phyloP scores from a whole-genome alignment of 2,797 vertebrate species.

The Bradypodion ventrale region DNA sequence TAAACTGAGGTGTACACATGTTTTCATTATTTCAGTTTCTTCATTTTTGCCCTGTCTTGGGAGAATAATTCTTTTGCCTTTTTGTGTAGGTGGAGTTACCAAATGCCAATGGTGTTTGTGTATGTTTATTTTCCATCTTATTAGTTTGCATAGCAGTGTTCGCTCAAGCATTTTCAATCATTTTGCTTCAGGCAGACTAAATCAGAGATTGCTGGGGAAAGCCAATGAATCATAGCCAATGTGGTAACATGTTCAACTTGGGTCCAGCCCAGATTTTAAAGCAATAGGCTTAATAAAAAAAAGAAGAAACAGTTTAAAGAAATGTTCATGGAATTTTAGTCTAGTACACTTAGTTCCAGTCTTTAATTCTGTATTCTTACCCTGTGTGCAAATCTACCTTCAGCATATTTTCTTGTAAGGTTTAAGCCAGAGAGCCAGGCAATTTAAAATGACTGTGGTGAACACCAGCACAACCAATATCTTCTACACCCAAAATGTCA shows the following conservation, averaged over 20 bases:
- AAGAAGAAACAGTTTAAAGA: neutral
- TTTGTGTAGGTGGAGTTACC: no score
- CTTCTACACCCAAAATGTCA: no score
- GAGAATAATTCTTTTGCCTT: neutral
- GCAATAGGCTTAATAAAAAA: neutral
- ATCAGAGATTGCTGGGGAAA: conserved; percentile 27
- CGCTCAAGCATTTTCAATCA: conserved; percentile 18
- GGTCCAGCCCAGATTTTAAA: conserved; percentile 20
- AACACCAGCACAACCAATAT: no score
- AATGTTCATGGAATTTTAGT: neutral
- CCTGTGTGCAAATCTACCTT: neutral
- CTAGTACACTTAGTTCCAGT: neutral
- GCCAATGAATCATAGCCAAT: conserved; percentile 10
- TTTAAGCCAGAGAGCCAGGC: no score
- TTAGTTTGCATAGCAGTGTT: conserved; percentile 7
- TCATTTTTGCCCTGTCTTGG: no score
- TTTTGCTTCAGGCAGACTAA: conserved; percentile 32
- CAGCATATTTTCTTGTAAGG: no score
- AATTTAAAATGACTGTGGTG: no score
- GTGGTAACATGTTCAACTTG: conserved; percentile 11
- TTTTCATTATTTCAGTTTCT: no score
- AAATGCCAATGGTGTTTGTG: neutral
- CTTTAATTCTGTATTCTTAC: neutral
- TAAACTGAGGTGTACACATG: no score
- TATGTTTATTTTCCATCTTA: neutral